Base-by-base conservation (phyloP, 1,140 invertebrate genomes). In the Cotesia typhae region DNA sequence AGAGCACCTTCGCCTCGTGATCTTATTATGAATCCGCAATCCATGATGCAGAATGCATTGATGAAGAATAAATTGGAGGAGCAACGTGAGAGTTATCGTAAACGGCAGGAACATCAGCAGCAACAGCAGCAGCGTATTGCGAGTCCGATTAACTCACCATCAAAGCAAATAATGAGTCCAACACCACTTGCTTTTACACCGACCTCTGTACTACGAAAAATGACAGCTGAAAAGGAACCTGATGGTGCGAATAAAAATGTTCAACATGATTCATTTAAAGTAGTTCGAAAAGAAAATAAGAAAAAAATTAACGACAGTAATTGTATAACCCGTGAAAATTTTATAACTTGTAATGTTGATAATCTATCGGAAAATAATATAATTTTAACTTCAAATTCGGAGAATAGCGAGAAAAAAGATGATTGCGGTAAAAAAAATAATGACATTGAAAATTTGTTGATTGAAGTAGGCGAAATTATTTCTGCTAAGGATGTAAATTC, bases 181-280 rank as follows among this genome's bases (percentile, higher is more conserved):
- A 92, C 92, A 47, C 92, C 91, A 4, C 87, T 94, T 70, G 92
- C 95, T 3, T 97, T 97, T 84, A 96, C 94, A 3, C 95, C 95
- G 59, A 97, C 95, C 6, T 96, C 95, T 57, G 92, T 96, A 47
- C 89, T 98, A 79, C 90, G 95, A 38, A 98, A 97, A 87, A 96
- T 97, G 95, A 96, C 95, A 53, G 94, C 94, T 20, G 95, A 96
- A 77, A 95, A 95, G 83, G 92, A 94, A 76, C 87, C 84, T 37
- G 90, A 90, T 76, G 84, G 83, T 87, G 83, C 81, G 85, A 83
- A 82, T 78, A 75, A 78, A 61, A 78, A 75, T 68, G 71, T 71
- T 70, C 61, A 63, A 69, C 70, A 78, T 76, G 72, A 81, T 77
- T 72, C 78, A 76, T 64, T 70, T 10, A 74, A 65, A 67, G 65